Base-by-base conservation (phyloP, 1,140 invertebrate genomes). In the Lepidurus apus region DNA sequence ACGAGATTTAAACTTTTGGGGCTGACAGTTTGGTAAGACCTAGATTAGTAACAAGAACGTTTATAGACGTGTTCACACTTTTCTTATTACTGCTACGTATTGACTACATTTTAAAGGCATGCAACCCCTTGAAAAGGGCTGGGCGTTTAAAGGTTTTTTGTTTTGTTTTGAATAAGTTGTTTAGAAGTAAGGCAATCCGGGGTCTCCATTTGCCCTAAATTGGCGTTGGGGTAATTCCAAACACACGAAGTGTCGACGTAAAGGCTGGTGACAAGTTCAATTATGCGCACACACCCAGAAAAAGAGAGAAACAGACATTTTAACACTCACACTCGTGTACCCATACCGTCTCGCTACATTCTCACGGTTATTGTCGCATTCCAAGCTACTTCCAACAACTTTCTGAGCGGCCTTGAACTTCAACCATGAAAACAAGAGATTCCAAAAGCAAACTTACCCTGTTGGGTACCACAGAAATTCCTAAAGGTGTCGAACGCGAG, bases 151-250 rank as follows among this genome's bases (percentile, higher is more conserved):
- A 1, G 53, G 53, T n/a, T 65, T n/a, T 65, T 13, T 13, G 53
- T n/a, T 65, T 21, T 65, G 21, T 65, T 65, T 65, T 65, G 8
- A 21, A 7, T 65, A 21, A 65, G 21, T 13, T 65, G 17, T 65
- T 65, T 65, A 65, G 53, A 65, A 65, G 53, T 65, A 65, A 13
- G 53, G 53, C 53, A 65, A 65, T 65, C 53, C 53, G 53, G 53
- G 53, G 53, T 65, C 53, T 65, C 53, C 53, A 65, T 65, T 65
- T 65, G 53, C 53, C 53, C 53, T 65, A 65, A 65, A 65, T 65
- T 65, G 53, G 53, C 53, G 53, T 65, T 65, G 53, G 53, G 53
- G 53, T 65, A 65, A 65, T 21, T 65, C 53, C 53, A 65, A 65
- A 65, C 53, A 65, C 53, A 65, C 53, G 53, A 65, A 65, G 53